These are phyloP conservation scores for Paramormyrops hopkinsi DNA, from an alignment of 2,797 vertebrate genomes.

Conservation along the genomic window DNA sequence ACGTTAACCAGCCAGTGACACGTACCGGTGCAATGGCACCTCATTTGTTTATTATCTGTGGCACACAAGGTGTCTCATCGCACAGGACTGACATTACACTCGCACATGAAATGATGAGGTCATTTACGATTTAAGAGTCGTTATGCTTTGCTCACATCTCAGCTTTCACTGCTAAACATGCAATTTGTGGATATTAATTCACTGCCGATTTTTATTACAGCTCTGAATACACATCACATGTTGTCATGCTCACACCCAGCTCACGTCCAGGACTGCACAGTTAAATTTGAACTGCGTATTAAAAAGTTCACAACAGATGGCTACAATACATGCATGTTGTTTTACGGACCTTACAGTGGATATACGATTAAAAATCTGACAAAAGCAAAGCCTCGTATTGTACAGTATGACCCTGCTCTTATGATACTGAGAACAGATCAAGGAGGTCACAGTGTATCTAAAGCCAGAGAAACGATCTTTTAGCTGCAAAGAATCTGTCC, in stretches of 20 bases:
- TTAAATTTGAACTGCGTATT: background rate
- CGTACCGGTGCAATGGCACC: background rate
- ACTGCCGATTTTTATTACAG: background rate
- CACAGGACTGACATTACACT: background rate
- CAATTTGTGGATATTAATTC: background rate
- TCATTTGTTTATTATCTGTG: constrained; percentile 6
- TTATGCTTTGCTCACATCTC: background rate
- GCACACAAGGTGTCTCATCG: background rate
- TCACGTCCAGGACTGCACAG: background rate
- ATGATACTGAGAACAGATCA: background rate
- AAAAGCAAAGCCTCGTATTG: background rate
- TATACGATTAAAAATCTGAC: background rate
- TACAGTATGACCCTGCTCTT: background rate
- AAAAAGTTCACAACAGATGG: background rate
- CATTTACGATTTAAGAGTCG: background rate
- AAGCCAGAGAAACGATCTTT: background rate
- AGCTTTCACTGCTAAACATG: background rate
- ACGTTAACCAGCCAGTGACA: background rate
- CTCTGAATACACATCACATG: background rate
- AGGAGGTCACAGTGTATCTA: background rate
- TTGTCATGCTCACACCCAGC: background rate
- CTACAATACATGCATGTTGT: background rate
- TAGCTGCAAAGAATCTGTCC: background rate
- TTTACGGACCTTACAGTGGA: background rate
- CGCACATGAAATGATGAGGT: background rate